These are phyloP conservation scores for Drosophila cyrtoloma DNA, from an alignment of 2,888 invertebrate species.

Conservation along the genomic window DNA sequence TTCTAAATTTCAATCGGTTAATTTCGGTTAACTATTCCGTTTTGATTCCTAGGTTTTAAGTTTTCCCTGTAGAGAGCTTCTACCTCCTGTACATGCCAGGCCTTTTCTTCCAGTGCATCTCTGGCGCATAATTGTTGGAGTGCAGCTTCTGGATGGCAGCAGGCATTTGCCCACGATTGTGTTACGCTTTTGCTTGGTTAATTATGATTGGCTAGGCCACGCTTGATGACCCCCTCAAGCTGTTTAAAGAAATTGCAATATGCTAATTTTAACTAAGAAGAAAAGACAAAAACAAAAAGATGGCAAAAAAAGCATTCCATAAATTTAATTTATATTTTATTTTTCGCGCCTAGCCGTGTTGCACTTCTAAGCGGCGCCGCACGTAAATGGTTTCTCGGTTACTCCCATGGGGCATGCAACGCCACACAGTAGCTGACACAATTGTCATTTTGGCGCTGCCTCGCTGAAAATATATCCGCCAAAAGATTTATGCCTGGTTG, in stretches of 20 bases:
- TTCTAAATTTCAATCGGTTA: not conserved
- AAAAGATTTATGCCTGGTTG: constrained; percentile 76
- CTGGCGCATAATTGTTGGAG: constrained; percentile 63
- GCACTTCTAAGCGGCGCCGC: constrained; percentile 61
- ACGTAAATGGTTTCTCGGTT: constrained; percentile 16
- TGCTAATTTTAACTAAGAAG: constrained; percentile 76
- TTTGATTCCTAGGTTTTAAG: too few relatives aligned
- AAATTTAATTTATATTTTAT: constrained; percentile 81
- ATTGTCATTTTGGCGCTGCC: constrained; percentile 82
- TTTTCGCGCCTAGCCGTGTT: constrained; percentile 35
- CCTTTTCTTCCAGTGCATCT: not conserved
- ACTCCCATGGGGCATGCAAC: constrained; percentile 31
- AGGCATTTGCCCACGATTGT: constrained; percentile 19
- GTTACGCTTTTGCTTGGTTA: constrained; percentile 56
- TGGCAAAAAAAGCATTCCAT: constrained; percentile 40
- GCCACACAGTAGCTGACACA: constrained; percentile 84
- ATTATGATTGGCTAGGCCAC: constrained; percentile 65
- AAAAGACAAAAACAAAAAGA: constrained; percentile 1
- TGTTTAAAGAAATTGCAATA: constrained; percentile 84
- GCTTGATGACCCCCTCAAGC: constrained; percentile 84
- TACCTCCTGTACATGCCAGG: not conserved
- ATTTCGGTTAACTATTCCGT: not conserved
- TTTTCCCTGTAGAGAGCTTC: not conserved
- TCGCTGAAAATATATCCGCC: constrained; percentile 63
- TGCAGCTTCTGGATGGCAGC: constrained; percentile 66